A percentile compares a stretch with the other conserved stretches of the same genome.
These are phyloP conservation scores for Melikaiella ostensackeni DNA, from an alignment of 2,888 invertebrate species.

Conservation along the genomic window DNA sequence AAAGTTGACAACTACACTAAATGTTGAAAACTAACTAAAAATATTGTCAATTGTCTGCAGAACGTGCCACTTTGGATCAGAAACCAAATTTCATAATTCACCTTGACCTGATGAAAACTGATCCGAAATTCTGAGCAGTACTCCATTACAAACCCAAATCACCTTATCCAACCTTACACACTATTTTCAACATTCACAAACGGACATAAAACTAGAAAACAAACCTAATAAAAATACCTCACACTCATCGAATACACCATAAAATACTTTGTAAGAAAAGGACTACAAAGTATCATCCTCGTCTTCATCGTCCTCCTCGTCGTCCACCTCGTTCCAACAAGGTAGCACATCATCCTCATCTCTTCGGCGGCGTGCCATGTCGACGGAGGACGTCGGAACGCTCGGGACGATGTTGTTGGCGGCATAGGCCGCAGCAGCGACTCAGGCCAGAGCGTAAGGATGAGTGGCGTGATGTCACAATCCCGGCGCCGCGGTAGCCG, in stretches of 20 bases:
- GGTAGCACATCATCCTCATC: slow-evolving; percentile 5
- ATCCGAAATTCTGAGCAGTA: not conserved
- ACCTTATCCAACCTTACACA: not conserved
- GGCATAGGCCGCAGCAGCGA: slow-evolving; percentile 67
- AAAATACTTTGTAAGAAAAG: not conserved
- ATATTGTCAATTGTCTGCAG: too few relatives aligned
- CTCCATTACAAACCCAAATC: not conserved
- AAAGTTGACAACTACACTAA: too few relatives aligned
- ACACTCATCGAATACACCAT: not conserved
- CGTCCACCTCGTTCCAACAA: slow-evolving; percentile 58
- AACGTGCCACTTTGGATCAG: too few relatives aligned
- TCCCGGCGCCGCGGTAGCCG: slow-evolving; percentile 82
- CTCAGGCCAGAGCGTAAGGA: slow-evolving; percentile 90
- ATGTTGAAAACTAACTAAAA: too few relatives aligned
- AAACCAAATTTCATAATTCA: too few relatives aligned
- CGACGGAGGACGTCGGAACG: slow-evolving; percentile 13
- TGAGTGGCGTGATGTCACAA: slow-evolving; percentile 87
- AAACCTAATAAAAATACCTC: slow-evolving; percentile 8
- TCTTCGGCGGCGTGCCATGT: not conserved
- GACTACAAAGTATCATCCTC: slow-evolving; percentile 24
- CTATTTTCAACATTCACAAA: not conserved
- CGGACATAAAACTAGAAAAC: not conserved
- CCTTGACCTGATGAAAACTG: not conserved
- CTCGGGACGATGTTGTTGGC: slow-evolving; percentile 48
- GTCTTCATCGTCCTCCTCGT: slow-evolving; percentile 52